Conservation (phyloP, 2,113 vertebrate species). For the Gobio gobio region DNA sequence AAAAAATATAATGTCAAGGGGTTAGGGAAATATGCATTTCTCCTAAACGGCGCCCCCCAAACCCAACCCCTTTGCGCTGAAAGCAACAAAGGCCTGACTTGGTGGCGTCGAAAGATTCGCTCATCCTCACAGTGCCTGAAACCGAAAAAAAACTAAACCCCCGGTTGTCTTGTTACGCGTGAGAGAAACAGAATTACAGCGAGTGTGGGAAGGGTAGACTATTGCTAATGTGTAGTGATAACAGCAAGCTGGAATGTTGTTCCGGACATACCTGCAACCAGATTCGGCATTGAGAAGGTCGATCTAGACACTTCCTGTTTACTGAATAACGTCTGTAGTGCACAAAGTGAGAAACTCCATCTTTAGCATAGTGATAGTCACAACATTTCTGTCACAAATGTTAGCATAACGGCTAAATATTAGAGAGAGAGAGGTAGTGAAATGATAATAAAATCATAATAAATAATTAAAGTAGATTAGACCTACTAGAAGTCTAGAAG, state of each 20-base stretch:
- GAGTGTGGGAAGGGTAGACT: conserved; percentile 6
- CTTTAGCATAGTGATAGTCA: neutral
- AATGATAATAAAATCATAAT: neutral
- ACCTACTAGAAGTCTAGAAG: neutral
- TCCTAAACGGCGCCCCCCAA: conserved; percentile 5
- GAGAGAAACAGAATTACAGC: neutral
- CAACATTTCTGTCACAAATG: neutral
- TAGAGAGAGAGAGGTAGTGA: neutral
- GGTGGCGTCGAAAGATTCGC: conserved; percentile 23
- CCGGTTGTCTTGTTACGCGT: neutral
- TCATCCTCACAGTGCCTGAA: neutral
- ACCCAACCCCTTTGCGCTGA: neutral
- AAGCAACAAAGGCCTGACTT: conserved; percentile 41
- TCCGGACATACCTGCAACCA: conserved; percentile 65
- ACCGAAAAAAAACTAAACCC: neutral
- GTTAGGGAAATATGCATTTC: conserved; percentile 47
- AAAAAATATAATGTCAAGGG: conserved; percentile 64
- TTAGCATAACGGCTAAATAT: neutral
- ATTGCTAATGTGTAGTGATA: conserved; percentile 68
- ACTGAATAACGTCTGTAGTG: conserved; percentile 62
- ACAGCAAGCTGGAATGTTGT: conserved; percentile 78
- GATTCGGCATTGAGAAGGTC: conserved; percentile 68
- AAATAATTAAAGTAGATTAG: neutral
- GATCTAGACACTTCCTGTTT: conserved; percentile 56
- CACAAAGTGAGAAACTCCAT: conserved; percentile 63